Base-by-base conservation (phyloP, 2,797 vertebrate species). In the Parambassis ranga region DNA sequence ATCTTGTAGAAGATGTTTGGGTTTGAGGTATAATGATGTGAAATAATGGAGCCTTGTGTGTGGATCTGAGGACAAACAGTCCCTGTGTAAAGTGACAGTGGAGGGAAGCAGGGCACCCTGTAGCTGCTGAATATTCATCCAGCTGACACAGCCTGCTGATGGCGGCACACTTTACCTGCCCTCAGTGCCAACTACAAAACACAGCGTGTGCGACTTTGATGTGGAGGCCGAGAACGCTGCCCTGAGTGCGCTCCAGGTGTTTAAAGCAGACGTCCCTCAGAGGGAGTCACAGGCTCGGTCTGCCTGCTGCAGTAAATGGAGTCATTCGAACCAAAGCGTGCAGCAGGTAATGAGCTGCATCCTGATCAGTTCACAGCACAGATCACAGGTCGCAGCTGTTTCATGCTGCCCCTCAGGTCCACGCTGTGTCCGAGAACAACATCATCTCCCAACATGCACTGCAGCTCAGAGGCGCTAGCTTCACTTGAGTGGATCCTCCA, bases 331-430 rank as follows among this genome's bases (percentile, higher is more conserved):
- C 18, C 31, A 22, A 10, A 65, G 19, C n/a, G 1, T 2, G 14
- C 3, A 23, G 23, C 9, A 3, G 39, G 32, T 69, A 56, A 73
- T 64, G 70, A 71, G 62, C 62, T 42, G 58, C 19, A 16, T 23
- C 24, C 31, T 49, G 13, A 52, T 55, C 57, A 63, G 48, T n/a
- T 71, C 26, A 35, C 43, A 27, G 8, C 28, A 59, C 26, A 20
- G 42, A 30, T 20, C 28, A 48, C 50, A 47, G 50, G 7, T 30
- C 36, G 69, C 59, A 65, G 72, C 35, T 65, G 69, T 49, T 71
- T 43, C 10, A 13, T 35, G 58, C 37, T 16, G 7, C 28, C 52
- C 62, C 36, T 8, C 4, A 23, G 52, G 26, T 26, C 46, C 51
- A 27, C 27, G 41, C 4, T 8, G 35, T 6, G 27, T 42, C 35